Evolutionary conservation across 2,888 invertebrate species (phyloP).

Genomic region (Synanthedon tipuliformis): DNA sequence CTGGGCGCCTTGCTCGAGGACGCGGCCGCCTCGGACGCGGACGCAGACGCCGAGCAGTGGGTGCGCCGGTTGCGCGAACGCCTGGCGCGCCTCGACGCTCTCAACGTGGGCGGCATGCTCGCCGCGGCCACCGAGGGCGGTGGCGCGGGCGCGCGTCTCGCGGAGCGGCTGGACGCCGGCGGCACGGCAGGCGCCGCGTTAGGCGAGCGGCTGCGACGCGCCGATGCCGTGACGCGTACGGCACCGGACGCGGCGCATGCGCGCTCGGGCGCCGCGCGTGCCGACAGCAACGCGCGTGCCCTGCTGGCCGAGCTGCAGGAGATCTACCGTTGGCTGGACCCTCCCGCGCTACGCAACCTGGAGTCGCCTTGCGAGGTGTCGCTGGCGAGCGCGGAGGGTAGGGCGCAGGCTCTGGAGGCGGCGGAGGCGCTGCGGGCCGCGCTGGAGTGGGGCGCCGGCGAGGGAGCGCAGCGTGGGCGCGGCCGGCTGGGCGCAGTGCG

Average conservation of each 20-base stretch:
- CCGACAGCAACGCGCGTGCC: constrained; percentile 86
- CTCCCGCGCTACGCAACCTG: constrained; percentile 38
- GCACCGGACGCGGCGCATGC: constrained; percentile 31
- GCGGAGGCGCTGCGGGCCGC: constrained; percentile 18
- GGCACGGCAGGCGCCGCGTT: constrained; percentile 65
- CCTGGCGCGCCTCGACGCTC: constrained; percentile 74
- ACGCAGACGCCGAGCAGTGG: constrained; percentile 82
- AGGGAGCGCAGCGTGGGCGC: constrained; percentile 18
- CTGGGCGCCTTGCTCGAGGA: constrained; percentile 79
- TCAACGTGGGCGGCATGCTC: constrained; percentile 85
- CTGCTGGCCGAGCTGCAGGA: constrained; percentile 82
- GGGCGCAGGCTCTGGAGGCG: constrained; percentile 35
- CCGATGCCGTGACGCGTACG: constrained; percentile 77
- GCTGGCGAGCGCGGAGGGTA: constrained; percentile 31
- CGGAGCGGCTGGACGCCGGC: constrained; percentile 76
- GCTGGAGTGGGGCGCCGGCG: constrained; percentile 14
- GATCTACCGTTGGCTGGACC: constrained; percentile 44
- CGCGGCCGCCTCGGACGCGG: constrained; percentile 88
- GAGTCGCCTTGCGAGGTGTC: constrained; percentile 38
- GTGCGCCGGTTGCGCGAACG: constrained; percentile 81
- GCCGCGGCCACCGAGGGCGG: constrained; percentile 77
- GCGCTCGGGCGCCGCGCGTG: constrained; percentile 57
- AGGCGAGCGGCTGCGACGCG: constrained; percentile 22
- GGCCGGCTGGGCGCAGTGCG: constrained; percentile 39
- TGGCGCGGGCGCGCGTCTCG: constrained; percentile 84